phyloP scores from a whole-genome alignment of 2,888 invertebrate species.

The Phytoseiulus persimilis region DNA sequence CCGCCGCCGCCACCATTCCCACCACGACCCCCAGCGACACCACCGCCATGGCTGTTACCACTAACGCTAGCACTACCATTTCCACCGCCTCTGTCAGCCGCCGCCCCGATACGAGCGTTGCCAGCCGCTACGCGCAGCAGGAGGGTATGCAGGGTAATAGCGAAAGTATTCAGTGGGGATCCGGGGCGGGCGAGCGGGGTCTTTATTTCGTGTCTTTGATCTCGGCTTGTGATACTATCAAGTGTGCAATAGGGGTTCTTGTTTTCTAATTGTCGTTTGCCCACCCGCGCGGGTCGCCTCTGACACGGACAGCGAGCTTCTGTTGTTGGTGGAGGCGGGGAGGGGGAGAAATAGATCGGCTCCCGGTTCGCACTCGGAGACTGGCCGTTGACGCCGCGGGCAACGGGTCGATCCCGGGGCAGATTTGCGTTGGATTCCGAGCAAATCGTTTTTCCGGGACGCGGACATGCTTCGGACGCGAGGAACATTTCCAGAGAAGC shows the following conservation, averaged over 20 bases:
- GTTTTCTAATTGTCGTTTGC: neutral
- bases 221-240: neutral
- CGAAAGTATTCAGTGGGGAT: neutral
- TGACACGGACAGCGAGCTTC: neutral
- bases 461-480: neutral
- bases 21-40: too few relatives aligned
- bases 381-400: too few relatives aligned
- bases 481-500: neutral
- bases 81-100: neutral
- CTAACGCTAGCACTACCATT: neutral
- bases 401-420: too few relatives aligned
- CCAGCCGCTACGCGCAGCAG: neutral
- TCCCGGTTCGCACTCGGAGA: too few relatives aligned
- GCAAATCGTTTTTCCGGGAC: too few relatives aligned
- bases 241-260: neutral
- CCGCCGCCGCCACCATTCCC: neutral
- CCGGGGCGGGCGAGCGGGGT: neutral
- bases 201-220: neutral
- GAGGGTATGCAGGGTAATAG: neutral
- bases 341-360: too few relatives aligned
- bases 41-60: neutral
- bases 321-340: neutral
- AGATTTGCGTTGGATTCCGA: too few relatives aligned
- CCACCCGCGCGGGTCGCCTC: neutral
- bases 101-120: neutral